phyloP scores from a whole-genome alignment of 2,888 invertebrate genomes.

The Ophion ellenae region DNA sequence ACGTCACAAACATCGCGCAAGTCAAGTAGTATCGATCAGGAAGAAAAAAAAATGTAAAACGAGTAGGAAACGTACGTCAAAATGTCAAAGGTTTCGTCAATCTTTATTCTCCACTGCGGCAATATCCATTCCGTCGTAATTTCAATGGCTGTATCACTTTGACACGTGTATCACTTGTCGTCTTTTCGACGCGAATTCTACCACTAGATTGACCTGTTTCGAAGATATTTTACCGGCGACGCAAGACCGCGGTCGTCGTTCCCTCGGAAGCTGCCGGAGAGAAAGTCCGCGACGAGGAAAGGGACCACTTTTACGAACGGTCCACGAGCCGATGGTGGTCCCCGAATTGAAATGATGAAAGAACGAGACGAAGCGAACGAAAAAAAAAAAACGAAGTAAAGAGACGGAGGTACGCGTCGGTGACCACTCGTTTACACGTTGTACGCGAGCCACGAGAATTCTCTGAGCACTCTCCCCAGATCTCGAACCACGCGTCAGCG shows the following conservation, averaged over 20 bases:
- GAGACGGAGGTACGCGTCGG: background rate
- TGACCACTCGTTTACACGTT: slow-evolving; percentile 1
- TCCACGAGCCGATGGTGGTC: slow-evolving; percentile 9
- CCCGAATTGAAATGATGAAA: slow-evolving; percentile 13
- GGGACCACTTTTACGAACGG: slow-evolving; percentile 11
- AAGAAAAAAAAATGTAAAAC: background rate
- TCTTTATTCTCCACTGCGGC: background rate
- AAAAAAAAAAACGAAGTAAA: background rate
- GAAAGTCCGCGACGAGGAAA: slow-evolving; percentile 25
- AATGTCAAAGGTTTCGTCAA: background rate
- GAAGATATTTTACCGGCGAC: slow-evolving; percentile 24
- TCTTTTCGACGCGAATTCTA: slow-evolving; percentile 12
- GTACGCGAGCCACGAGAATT: slow-evolving; percentile 13
- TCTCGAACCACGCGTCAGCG: slow-evolving; percentile 44
- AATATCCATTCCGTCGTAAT: background rate
- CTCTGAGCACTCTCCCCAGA: slow-evolving; percentile 1
- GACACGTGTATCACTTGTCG: background rate
- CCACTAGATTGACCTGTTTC: slow-evolving; percentile 36
- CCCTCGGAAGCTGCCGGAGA: slow-evolving; percentile 11
- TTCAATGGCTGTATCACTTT: background rate
- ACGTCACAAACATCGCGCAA: too few relatives aligned
- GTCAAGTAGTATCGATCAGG: background rate
- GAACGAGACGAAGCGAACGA: background rate
- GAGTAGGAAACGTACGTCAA: background rate
- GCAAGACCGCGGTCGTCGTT: background rate